A percentile compares a stretch with the other conserved stretches of the same genome.
These are phyloP conservation scores for Ganaspis brasiliensis DNA, from an alignment of 2,888 invertebrate species.

Conservation along the genomic window DNA sequence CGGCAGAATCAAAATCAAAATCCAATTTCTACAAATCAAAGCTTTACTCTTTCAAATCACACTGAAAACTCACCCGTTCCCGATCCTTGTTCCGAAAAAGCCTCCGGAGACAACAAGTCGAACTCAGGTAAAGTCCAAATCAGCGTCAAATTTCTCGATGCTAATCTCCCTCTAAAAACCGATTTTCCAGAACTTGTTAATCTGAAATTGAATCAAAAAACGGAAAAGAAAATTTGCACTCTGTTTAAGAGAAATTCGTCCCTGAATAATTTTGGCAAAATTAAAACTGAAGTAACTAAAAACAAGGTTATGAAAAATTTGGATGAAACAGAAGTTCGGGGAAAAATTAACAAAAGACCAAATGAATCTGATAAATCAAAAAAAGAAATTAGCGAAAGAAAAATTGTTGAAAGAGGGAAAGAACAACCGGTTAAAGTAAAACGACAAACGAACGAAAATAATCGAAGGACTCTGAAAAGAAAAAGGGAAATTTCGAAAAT, in stretches of 20 bases:
- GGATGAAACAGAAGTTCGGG: too few relatives aligned
- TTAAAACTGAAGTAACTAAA: too few relatives aligned
- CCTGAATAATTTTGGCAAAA: too few relatives aligned
- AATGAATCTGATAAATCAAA: neutral
- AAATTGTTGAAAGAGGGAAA: too few relatives aligned
- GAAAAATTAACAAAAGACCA: neutral
- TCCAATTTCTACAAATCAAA: too few relatives aligned
- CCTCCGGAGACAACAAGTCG: conserved; percentile 19
- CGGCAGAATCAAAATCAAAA: neutral
- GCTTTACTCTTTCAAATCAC: neutral
- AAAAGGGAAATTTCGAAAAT: neutral
- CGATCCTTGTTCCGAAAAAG: conserved; percentile 11
- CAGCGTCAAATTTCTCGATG: neutral
- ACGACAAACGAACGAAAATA: too few relatives aligned
- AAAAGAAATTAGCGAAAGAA: neutral
- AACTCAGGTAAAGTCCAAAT: conserved; percentile 29
- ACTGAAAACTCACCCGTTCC: neutral
- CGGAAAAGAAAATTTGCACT: neutral
- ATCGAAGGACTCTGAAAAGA: too few relatives aligned
- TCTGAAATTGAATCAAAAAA: neutral
- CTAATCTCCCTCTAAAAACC: neutral
- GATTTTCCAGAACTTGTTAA: neutral
- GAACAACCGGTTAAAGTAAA: too few relatives aligned
- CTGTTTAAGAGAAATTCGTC: neutral
- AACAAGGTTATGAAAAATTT: too few relatives aligned